phyloP scores from a whole-genome alignment of 2,797 vertebrate genomes.

The Bradypodion pumilum region DNA sequence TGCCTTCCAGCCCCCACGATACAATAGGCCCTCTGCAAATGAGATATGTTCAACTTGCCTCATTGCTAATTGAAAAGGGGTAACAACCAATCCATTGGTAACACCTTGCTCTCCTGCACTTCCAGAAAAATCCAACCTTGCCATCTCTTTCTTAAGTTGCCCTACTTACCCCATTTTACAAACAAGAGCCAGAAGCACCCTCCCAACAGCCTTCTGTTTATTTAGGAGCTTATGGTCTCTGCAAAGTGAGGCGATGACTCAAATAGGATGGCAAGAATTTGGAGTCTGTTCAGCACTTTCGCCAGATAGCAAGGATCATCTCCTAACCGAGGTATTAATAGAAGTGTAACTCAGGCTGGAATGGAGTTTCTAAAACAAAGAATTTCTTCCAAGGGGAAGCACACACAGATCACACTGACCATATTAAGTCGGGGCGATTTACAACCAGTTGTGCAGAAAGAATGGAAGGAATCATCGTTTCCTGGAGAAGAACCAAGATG shows the following conservation, averaged over 20 bases:
- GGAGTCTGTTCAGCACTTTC: background rate
- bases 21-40: no score
- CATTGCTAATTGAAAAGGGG: background rate
- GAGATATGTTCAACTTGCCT: background rate
- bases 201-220: background rate
- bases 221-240: background rate
- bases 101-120: background rate
- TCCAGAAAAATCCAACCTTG: background rate
- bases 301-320: conserved; percentile 6
- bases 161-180: background rate
- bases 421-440: conserved; percentile 5
- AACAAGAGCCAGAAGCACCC: background rate
- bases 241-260: background rate
- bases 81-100: background rate
- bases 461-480: background rate
- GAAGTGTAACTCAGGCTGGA: conserved; percentile 32
- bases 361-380: conserved; percentile 39
- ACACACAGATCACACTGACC: conserved; percentile 15
- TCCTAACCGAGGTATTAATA: conserved; percentile 43
- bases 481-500: background rate
- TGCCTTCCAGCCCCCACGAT: no score
- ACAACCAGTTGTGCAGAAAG: background rate
- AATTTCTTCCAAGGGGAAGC: conserved; percentile 21
- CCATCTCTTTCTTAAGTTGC: background rate
- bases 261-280: conserved; percentile 3